phyloP scores from a whole-genome alignment of 2,113 vertebrate genomes.

The Gymnocephalus cernua region DNA sequence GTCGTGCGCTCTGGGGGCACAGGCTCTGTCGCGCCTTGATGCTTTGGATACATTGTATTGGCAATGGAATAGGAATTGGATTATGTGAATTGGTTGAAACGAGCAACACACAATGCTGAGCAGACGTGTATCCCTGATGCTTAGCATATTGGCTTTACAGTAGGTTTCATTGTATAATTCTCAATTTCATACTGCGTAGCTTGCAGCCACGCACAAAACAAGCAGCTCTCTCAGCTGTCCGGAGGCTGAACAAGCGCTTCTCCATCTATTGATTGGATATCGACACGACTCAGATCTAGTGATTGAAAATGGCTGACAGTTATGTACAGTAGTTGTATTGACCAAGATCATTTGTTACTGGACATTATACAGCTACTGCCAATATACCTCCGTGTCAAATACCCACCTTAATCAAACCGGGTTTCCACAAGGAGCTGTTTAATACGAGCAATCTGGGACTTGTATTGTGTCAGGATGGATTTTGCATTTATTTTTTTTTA shows the following conservation, averaged over 20 bases:
- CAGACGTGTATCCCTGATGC: background rate
- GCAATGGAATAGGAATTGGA: background rate
- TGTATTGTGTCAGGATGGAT: background rate
- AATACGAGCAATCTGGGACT: constrained; percentile 15
- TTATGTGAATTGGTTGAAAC: background rate
- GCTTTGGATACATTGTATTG: constrained; percentile 23
- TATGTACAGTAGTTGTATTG: background rate
- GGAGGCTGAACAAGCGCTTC: constrained; percentile 38
- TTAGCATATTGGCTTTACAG: background rate
- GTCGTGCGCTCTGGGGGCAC: constrained; percentile 48
- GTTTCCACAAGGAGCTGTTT: constrained; percentile 3
- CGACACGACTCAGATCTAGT: constrained; percentile 8
- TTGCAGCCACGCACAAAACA: constrained; percentile 64
- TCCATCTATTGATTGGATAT: constrained; percentile 38
- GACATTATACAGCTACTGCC: background rate
- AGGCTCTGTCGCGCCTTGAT: constrained; percentile 41
- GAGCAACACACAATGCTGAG: background rate
- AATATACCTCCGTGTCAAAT: constrained; percentile 3
- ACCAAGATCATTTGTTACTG: background rate
- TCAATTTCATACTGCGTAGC: constrained; percentile 80
- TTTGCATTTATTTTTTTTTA: background rate
- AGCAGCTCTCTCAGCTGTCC: constrained; percentile 41
- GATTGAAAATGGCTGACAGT: constrained; percentile 17
- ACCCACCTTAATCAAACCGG: background rate
- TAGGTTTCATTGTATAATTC: constrained; percentile 39